Conservation (phyloP, 2,888 invertebrate genomes). For the Galerucella calmariensis region DNA sequence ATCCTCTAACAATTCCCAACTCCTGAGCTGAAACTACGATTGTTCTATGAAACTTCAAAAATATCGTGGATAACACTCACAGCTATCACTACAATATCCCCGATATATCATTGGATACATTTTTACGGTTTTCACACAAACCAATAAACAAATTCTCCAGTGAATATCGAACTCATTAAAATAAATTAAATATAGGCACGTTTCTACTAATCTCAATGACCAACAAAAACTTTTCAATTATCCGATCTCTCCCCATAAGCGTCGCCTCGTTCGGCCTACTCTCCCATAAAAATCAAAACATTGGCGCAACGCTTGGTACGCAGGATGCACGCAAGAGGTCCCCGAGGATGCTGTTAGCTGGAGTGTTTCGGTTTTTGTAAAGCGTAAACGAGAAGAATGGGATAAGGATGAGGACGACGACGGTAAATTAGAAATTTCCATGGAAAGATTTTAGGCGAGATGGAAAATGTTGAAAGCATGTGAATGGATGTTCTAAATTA, state of each 20-base stretch:
- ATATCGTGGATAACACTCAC: background rate
- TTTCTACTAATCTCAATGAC: slow-evolving; percentile 61
- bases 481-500: background rate
- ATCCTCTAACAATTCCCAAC: too few species aligned
- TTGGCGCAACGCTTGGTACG: slow-evolving; percentile 51
- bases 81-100: background rate
- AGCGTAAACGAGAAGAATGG: slow-evolving; percentile 12
- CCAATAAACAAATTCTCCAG: slow-evolving; percentile 47
- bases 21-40: too few species aligned
- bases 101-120: background rate
- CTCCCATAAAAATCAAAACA: slow-evolving; percentile 65
- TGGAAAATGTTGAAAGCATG: slow-evolving; percentile 7
- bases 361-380: slow-evolving; percentile 26
- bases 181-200: slow-evolving; percentile 60
- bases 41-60: too few species aligned
- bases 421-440: slow-evolving; percentile 12
- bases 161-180: slow-evolving; percentile 55
- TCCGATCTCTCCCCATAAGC: slow-evolving; percentile 48
- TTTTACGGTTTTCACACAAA: slow-evolving; percentile 25
- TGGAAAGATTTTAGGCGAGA: slow-evolving; percentile 17
- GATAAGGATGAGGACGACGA: background rate
- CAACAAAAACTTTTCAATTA: slow-evolving; percentile 63
- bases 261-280: slow-evolving; percentile 56
- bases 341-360: slow-evolving; percentile 33
- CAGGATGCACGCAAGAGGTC: slow-evolving; percentile 36